phyloP scores from a whole-genome alignment of 2,113 vertebrate genomes.

The Syngnathus typhle region DNA sequence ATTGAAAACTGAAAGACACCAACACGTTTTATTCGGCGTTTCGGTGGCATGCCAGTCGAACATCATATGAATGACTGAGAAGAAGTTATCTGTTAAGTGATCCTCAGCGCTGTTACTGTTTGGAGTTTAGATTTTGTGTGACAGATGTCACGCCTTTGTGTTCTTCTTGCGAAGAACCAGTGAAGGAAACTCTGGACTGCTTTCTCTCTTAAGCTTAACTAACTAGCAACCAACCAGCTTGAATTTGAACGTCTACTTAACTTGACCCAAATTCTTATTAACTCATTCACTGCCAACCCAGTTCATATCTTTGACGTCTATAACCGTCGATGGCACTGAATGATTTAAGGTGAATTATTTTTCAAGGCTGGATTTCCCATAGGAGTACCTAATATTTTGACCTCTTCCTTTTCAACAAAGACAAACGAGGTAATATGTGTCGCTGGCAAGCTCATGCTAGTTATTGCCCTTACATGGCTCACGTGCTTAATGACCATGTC shows the following conservation, averaged over 20 bases:
- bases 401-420: neutral
- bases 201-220: neutral
- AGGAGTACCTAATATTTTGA: neutral
- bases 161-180: neutral
- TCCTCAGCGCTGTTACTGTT: neutral
- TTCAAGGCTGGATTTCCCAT: neutral
- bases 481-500: slow-evolving; percentile 20
- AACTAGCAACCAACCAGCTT: neutral
- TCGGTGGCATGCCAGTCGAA: neutral
- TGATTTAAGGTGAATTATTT: no score
- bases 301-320: no score
- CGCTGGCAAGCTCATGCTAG: slow-evolving; percentile 34
- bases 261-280: no score
- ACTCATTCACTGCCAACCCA: no score
- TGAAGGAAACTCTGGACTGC: neutral
- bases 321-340: no score
- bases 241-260: neutral
- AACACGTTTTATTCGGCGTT: neutral
- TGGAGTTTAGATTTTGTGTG: neutral
- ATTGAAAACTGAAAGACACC: neutral
- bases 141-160: neutral
- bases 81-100: neutral
- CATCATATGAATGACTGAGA: neutral
- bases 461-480: slow-evolving; percentile 11
- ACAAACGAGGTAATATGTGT: neutral